These are phyloP conservation scores for Lamellibrachia satsuma DNA, from an alignment of 2,888 invertebrate species.

Conservation along the genomic window DNA sequence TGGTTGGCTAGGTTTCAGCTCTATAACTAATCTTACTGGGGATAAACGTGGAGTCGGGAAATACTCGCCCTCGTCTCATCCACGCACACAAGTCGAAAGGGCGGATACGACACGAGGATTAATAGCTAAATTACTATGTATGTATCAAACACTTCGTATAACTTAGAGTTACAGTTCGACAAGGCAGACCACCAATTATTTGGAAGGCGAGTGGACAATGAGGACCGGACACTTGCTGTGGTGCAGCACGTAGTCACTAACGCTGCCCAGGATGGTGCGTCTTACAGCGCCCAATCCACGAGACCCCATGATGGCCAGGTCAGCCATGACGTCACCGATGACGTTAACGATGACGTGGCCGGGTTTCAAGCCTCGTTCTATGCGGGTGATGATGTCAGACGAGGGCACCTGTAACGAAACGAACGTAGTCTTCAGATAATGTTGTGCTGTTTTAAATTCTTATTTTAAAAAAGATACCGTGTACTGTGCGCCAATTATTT, in stretches of 20 bases:
- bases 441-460: background rate
- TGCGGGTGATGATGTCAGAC: background rate
- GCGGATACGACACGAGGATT: background rate
- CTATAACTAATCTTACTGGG: background rate
- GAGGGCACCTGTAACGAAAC: background rate
- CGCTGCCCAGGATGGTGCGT: constrained; percentile 12
- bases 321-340: background rate
- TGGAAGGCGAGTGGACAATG: background rate
- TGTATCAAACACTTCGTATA: background rate
- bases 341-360: background rate
- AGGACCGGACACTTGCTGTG: background rate
- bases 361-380: constrained; percentile 4
- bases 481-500: background rate
- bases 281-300: background rate
- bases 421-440: background rate
- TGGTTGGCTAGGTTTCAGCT: background rate
- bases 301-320: background rate
- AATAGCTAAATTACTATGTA: background rate
- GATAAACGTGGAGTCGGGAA: background rate
- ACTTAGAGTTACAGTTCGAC: background rate
- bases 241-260: background rate
- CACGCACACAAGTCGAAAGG: background rate
- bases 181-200: background rate
- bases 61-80: background rate
- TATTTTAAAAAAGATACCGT: background rate